phyloP scores from a whole-genome alignment of 92 coral and sea anemone genomes.

The Phymanthus crucifer region DNA sequence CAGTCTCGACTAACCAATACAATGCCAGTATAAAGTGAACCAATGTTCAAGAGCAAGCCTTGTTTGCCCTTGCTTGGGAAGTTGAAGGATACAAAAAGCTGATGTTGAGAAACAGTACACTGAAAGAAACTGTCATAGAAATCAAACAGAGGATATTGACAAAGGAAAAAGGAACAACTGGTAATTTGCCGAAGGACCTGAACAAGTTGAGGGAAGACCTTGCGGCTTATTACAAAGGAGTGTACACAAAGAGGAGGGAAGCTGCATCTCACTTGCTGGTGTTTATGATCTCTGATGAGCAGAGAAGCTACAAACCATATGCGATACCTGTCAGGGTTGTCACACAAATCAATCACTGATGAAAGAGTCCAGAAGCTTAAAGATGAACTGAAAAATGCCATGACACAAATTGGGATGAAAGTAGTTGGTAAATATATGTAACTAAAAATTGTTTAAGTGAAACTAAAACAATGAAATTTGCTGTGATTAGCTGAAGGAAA shows the following conservation, averaged over 20 bases:
- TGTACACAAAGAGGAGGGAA: conserved; percentile 49
- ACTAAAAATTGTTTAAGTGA: neutral
- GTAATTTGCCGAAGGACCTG: conserved; percentile 15
- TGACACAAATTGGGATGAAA: conserved; percentile 53
- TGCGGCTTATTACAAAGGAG: conserved; percentile 40
- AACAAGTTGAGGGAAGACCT: conserved; percentile 37
- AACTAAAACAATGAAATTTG: neutral
- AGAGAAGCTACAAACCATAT: conserved; percentile 50
- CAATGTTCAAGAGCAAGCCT: conserved; percentile 47
- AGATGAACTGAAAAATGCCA: conserved; percentile 43
- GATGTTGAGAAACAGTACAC: conserved; percentile 11
- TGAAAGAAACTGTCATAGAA: neutral
- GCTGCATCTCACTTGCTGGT: conserved; percentile 63
- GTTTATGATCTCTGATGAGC: conserved; percentile 38
- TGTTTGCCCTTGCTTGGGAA: conserved; percentile 65
- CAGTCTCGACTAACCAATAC: neutral
- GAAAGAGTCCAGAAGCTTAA: conserved; percentile 34
- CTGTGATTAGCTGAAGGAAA: too few species aligned
- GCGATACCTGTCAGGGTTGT: conserved; percentile 60
- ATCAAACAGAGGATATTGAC: neutral
- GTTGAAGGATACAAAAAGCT: conserved; percentile 44
- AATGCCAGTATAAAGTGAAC: conserved; percentile 20
- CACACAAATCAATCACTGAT: conserved; percentile 54
- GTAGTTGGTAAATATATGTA: conserved; percentile 5
- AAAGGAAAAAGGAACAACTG: neutral